Base-by-base conservation (phyloP, 2,888 invertebrate genomes). In the Peribatodes rhomboidaria region DNA sequence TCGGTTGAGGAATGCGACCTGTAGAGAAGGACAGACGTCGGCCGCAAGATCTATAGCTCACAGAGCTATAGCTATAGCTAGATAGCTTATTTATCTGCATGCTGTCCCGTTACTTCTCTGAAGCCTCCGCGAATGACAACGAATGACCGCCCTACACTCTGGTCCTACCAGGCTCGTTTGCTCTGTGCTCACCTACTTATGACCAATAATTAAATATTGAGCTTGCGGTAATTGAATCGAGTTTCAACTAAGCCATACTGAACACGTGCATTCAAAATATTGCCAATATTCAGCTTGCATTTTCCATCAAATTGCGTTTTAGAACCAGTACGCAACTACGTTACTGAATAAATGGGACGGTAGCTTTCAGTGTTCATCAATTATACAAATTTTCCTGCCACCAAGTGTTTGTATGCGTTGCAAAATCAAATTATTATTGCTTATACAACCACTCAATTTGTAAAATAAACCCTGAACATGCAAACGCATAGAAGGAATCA, bases 281-380 rank as follows among this genome's bases (percentile, higher is more conserved):
- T 22, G 44, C 42, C 42, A 42, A 42, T 41, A 41, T 46, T 46
- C 46, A n/a, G 46, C n/a, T n/a, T 46, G 22, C n/a, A 8, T 27
- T 46, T n/a, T 46, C 27, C n/a, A 46, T 46, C 8, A 8, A 44
- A 20, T 44, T 44, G 2, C 13, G 13, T 20, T 20, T 20, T 42
- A 41, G 16, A 1, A 16, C 16, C 16, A 27, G 2, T 9, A 10
- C 9, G 18, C 18, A 18, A 14, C 10, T 18, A 16, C 1, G 0
- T 18, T 42, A 42, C 27, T 27, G 2, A 42, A 14, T 42, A 13
- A 44, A 44, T 13, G 11, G 20, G 13, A 44, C 39, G 8, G 27
- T 27, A 35, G 50, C 35, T 35, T 50, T 50, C n/a, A 50, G 18
- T 31, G 3, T 44, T 44, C 31, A 35, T 35, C 33, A 35, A 50